Percentiles rank a stretch among this genome's conserved stretches.
phyloP scores from a whole-genome alignment of 2,888 invertebrate species.

The Cataglyphis livida region DNA sequence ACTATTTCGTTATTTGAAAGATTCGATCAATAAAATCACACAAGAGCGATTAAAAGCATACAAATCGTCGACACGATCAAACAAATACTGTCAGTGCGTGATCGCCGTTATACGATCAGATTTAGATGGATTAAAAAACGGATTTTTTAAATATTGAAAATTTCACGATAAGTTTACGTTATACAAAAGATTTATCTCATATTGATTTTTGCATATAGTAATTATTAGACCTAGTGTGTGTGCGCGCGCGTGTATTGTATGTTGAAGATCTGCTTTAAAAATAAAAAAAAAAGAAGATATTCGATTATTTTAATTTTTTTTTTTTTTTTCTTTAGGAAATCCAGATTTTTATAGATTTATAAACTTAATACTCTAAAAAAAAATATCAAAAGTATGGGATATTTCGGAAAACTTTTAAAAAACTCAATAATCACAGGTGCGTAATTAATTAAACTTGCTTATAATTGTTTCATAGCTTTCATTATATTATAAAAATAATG shows the following conservation, averaged over 20 bases:
- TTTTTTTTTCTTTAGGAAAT: background rate
- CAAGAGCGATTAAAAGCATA: background rate
- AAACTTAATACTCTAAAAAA: background rate
- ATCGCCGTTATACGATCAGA: background rate
- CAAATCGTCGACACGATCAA: background rate
- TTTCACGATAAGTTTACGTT: constrained; percentile 9
- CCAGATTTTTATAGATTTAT: background rate
- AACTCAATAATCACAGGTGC: background rate
- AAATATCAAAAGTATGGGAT: background rate
- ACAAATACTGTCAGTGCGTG: background rate
- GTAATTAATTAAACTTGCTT: background rate
- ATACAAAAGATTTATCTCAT: constrained; percentile 6
- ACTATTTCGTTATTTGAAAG: background rate
- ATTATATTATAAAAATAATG: background rate
- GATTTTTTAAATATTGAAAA: constrained; percentile 22
- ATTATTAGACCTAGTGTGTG: background rate
- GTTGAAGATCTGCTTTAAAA: background rate
- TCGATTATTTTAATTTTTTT: constrained; percentile 11
- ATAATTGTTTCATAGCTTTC: background rate
- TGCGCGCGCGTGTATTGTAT: background rate
- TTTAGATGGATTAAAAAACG: constrained; percentile 4
- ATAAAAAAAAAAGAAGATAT: constrained; percentile 12
- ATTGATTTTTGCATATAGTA: constrained; percentile 11
- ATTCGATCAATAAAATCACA: background rate
- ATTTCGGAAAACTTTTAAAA: background rate